Base-by-base conservation (phyloP, 2,888 invertebrate genomes). In the Neoaliturus tenellus region DNA sequence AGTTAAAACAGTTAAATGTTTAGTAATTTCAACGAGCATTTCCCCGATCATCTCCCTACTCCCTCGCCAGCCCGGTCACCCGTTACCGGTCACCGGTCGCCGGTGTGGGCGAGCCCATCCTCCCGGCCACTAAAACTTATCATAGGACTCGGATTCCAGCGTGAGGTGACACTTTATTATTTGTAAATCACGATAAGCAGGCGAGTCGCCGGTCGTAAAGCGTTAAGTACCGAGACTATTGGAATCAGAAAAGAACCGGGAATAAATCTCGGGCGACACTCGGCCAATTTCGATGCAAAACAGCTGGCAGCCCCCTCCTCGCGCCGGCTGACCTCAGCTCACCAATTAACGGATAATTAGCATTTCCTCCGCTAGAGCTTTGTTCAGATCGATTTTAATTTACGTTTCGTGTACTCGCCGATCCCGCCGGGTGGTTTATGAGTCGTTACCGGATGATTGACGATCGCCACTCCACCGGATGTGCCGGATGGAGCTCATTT, bases 121-220 rank as follows among this genome's bases (percentile, higher is more conserved):
- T 33, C 10, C 10, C 35, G 17, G 41, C 44, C 1, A 23, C n/a
- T 75, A 75, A 75, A 75, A 75, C 73, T 75, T 75, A 35, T 75
- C 48, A 75, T 75, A 71, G 41, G n/a, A n/a, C 35, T 39, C 71
- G 33, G n/a, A n/a, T n/a, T 75, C 48, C 41, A 2, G 20, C 41
- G 73, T n/a, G 48, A 75, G 75, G 78, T 23, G 78, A 78, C 78
- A 55, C 78, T 78, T 78, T 75, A 78, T n/a, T 78, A 48, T 48
- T 78, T 28, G 78, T 78, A 78, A 78, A 78, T 78, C 78, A 78
- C 41, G 78, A 78, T 78, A 78, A 75, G 48, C 75, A 17, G 44
- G 28, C 48, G 44, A 48, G 78, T 48, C 78, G 78, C 48, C 35
- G n/a, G n/a, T n/a, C 55, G 78, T 78, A 78, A 78, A 78, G 20